Conservation (phyloP, 2,113 vertebrate genomes). For the Channa maculata region DNA sequence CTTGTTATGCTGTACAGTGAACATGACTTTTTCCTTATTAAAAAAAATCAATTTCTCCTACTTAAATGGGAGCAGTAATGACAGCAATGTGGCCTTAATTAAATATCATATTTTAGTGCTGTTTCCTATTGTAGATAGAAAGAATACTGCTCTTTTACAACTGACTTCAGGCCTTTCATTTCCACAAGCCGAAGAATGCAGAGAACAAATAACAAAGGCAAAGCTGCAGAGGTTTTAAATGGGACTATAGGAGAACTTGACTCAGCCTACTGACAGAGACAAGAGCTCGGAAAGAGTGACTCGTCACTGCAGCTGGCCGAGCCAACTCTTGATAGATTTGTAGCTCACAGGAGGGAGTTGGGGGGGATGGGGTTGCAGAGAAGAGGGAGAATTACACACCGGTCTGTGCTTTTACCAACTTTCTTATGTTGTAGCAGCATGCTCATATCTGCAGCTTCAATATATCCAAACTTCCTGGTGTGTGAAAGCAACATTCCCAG, state of each 20-base stretch:
- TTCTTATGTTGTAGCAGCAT: conserved; percentile 33
- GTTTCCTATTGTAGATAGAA: conserved; percentile 1
- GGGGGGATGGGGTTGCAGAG: neutral
- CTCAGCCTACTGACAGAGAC: conserved; percentile 27
- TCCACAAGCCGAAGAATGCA: no score
- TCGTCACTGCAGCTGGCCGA: conserved; percentile 30
- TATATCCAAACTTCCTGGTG: conserved; percentile 60
- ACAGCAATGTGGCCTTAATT: neutral
- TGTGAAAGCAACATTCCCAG: conserved; percentile 54
- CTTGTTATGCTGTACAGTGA: neutral
- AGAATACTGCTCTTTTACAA: neutral
- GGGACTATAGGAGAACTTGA: conserved; percentile 18
- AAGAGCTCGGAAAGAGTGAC: conserved; percentile 69
- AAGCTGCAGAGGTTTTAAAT: conserved; percentile 25
- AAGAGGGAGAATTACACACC: conserved; percentile 22
- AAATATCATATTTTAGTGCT: neutral
- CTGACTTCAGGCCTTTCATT: no score
- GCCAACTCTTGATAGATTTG: conserved; percentile 60
- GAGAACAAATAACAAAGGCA: neutral
- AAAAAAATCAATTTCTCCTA: neutral
- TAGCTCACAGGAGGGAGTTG: conserved; percentile 7
- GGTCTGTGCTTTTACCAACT: conserved; percentile 27
- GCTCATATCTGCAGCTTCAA: conserved; percentile 47
- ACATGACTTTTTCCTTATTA: no score
- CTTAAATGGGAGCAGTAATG: neutral